These are phyloP conservation scores for Bellardia bayeri DNA, from an alignment of 2,888 invertebrate genomes.

Conservation along the genomic window DNA sequence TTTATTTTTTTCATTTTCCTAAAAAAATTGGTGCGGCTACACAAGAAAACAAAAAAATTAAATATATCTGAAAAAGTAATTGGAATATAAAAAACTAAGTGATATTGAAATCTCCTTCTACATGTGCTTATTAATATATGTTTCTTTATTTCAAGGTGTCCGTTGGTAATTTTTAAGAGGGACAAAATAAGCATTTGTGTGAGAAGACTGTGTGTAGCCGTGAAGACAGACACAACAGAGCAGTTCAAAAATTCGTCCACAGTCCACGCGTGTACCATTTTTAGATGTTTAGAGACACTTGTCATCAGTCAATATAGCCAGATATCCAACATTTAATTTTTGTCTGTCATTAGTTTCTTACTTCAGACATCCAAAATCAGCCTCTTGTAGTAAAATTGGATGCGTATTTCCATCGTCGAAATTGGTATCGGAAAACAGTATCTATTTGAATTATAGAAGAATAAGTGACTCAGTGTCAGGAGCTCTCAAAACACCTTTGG, in stretches of 20 bases:
- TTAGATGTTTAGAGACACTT: constrained; percentile 12
- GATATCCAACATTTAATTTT: constrained; percentile 21
- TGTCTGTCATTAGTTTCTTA: not conserved
- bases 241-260: constrained; percentile 44
- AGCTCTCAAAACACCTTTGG: not conserved
- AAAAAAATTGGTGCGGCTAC: constrained; percentile 63
- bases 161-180: not conserved
- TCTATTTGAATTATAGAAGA: constrained; percentile 5
- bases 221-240: constrained; percentile 39
- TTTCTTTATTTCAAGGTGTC: constrained; percentile 30
- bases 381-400: not conserved
- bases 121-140: constrained; percentile 6
- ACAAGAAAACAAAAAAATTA: constrained; percentile 23
- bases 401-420: not conserved
- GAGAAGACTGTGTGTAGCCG: constrained; percentile 30
- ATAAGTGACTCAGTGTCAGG: not conserved
- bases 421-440: not conserved
- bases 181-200: constrained; percentile 20
- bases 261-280: constrained; percentile 46
- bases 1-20: constrained; percentile 67
- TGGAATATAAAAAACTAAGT: not conserved
- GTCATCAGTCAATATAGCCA: constrained; percentile 25
- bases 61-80: constrained; percentile 54
- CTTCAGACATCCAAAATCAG: not conserved
- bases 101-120: not conserved